A percentile compares a stretch with the other conserved stretches of the same genome.
Conservation (phyloP, 2,797 vertebrate species). For the Sylvilagus floridanus region DNA sequence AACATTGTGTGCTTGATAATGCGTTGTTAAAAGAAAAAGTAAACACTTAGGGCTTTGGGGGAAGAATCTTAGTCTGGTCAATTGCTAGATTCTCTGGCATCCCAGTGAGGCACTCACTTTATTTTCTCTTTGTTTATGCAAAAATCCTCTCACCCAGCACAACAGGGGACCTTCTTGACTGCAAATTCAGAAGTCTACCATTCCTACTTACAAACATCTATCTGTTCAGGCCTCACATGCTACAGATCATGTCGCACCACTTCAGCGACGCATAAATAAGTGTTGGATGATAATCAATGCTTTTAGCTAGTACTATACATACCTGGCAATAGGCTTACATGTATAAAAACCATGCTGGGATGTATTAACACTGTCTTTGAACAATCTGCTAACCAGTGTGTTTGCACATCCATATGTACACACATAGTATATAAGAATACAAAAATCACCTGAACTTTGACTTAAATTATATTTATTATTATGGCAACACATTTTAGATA, state of each 20-base stretch:
- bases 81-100: neutral
- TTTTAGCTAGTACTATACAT: neutral
- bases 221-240: neutral
- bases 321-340: neutral
- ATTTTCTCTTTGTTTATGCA: neutral
- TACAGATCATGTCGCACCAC: neutral
- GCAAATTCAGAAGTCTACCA: neutral
- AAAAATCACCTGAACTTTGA: conserved; percentile 23
- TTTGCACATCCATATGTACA: neutral
- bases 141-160: neutral
- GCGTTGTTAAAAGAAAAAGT: neutral
- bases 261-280: neutral
- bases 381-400: neutral
- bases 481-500: neutral
- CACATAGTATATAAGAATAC: neutral
- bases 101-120: neutral
- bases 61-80: neutral
- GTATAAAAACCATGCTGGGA: neutral
- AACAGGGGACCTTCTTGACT: neutral
- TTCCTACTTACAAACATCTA: neutral
- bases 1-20: neutral
- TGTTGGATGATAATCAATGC: neutral
- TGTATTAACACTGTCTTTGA: conserved; percentile 12
- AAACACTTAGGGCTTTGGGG: too few species aligned
- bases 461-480: neutral